These are phyloP conservation scores for Rachycentron canadum DNA, from an alignment of 2,797 vertebrate genomes.

Conservation along the genomic window DNA sequence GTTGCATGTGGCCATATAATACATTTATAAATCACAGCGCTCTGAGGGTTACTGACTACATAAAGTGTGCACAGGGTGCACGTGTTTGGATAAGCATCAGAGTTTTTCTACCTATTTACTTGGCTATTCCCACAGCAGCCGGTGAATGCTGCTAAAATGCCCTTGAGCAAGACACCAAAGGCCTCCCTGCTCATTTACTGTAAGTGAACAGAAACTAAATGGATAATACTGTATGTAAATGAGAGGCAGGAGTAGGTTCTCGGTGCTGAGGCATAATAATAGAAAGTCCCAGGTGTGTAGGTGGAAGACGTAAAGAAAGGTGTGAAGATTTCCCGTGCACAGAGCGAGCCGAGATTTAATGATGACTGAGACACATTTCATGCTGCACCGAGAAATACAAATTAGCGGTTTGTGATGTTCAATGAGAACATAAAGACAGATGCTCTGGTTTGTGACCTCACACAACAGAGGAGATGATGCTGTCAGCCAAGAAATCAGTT, in stretches of 20 bases:
- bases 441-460: constrained; percentile 18
- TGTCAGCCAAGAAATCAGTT: not conserved
- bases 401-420: constrained; percentile 20
- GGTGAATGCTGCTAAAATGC: constrained; percentile 20
- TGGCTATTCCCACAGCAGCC: constrained; percentile 1
- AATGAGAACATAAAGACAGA: constrained; percentile 23
- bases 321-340: constrained; percentile 12
- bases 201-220: constrained; percentile 31
- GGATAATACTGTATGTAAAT: constrained; percentile 34
- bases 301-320: constrained; percentile 16
- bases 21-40: not conserved
- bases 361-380: constrained; percentile 32
- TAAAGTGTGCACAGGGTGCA: not conserved
- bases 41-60: not conserved
- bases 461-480: not conserved
- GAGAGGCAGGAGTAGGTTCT: constrained; percentile 19
- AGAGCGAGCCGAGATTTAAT: constrained; percentile 30
- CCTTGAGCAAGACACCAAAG: constrained; percentile 43
- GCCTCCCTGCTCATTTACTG: constrained; percentile 8
- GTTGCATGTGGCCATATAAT: constrained; percentile 8
- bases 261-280: constrained; percentile 35
- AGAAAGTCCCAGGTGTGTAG: constrained; percentile 28
- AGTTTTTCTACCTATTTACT: constrained; percentile 12
- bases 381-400: constrained; percentile 26
- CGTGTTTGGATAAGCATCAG: constrained; percentile 14